A percentile compares a stretch with the other conserved stretches of the same genome.
Conservation (phyloP, 2,113 vertebrate genomes). For the Pterophyllum scalare region DNA sequence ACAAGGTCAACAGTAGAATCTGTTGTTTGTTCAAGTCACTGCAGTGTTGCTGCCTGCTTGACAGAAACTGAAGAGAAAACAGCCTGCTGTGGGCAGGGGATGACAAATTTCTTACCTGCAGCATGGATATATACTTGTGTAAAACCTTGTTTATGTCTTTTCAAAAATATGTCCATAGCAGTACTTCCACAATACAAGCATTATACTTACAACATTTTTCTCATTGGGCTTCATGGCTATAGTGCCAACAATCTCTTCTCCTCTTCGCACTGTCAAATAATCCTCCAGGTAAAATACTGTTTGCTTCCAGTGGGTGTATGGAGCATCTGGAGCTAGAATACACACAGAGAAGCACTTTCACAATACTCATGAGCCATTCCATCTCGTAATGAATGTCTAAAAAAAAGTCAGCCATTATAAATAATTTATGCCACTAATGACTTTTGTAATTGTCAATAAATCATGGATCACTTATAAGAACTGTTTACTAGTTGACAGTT, state of each 20-base stretch:
- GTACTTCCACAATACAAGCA: neutral
- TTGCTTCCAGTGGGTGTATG: slow-evolving; percentile 98
- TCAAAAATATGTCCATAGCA: neutral
- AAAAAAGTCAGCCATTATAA: neutral
- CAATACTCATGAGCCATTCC: neutral
- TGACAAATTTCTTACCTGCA: slow-evolving; percentile 1
- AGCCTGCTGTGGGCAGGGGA: slow-evolving; percentile 26
- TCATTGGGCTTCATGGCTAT: slow-evolving; percentile 96
- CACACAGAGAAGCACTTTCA: slow-evolving; percentile 22
- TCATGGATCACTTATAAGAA: neutral
- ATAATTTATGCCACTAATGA: rapidly evolving
- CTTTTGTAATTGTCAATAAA: neutral
- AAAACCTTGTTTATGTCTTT: neutral
- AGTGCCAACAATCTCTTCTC: slow-evolving; percentile 93
- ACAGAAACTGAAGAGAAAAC: slow-evolving; percentile 21
- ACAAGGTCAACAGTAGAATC: slow-evolving; percentile 52
- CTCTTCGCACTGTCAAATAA: slow-evolving; percentile 92
- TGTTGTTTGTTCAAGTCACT: slow-evolving; percentile 42
- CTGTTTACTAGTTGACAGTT: neutral
- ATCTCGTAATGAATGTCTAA: neutral
- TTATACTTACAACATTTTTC: slow-evolving; percentile 91
- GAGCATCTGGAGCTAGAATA: slow-evolving; percentile 89
- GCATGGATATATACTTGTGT: neutral
- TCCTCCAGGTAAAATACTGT: slow-evolving; percentile 98
- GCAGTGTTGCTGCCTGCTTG: slow-evolving; percentile 34